Conservation (phyloP, 1,140 invertebrate genomes). For the Euura saliciscinereae region DNA sequence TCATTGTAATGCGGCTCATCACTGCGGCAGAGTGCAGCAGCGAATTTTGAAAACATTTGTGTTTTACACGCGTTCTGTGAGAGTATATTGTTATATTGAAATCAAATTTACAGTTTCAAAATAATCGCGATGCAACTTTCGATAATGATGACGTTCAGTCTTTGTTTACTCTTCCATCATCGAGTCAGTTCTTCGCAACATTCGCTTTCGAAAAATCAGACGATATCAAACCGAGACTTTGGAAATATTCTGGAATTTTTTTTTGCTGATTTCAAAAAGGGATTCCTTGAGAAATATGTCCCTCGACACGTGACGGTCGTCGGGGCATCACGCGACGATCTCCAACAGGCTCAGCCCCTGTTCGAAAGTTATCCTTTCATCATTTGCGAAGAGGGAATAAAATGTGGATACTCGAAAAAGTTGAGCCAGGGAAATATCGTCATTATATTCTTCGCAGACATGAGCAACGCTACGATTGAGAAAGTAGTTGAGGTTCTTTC, state of each 20-base stretch:
- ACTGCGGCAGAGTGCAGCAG: no score
- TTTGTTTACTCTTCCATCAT: neutral
- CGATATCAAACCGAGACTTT: neutral
- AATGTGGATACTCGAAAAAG: neutral
- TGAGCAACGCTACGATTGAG: neutral
- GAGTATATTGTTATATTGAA: no score
- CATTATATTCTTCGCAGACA: neutral
- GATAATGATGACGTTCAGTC: neutral
- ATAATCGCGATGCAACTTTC: no score
- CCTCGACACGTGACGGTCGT: neutral
- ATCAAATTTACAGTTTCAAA: no score
- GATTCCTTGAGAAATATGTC: neutral
- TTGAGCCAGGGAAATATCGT: neutral
- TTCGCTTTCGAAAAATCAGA: neutral
- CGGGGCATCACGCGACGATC: neutral
- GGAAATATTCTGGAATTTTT: neutral
- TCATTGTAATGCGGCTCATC: no score
- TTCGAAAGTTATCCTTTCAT: neutral
- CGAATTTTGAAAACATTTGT: no score
- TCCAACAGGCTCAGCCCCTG: neutral
- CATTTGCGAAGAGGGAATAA: neutral
- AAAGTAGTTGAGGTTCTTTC: neutral
- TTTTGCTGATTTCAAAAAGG: neutral
- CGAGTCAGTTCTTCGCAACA: neutral
- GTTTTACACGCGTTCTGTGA: no score